Base-by-base conservation (phyloP, 30 jellyfish, hydroid and myxozoan genomes). In the Hydra vulgaris region DNA sequence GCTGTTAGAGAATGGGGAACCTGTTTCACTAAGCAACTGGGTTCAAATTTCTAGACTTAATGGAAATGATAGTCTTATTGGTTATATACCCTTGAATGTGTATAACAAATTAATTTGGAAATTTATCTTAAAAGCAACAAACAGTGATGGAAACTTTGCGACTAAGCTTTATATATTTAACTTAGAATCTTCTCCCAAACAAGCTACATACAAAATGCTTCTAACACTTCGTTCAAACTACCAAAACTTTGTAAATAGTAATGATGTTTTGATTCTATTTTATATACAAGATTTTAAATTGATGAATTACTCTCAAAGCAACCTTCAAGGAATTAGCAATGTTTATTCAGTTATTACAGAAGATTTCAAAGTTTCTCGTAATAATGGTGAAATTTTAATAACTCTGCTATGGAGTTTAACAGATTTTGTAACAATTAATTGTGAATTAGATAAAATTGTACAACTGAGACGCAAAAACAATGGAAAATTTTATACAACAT, bases 81-180 rank as follows among this genome's bases (percentile, higher is more conserved):
- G 85, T 8, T 78, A 52, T 61, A 78, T 78, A 12, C 18, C 66
- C 54, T 4, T 4, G 17, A 21, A 18, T 20, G 54, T 25, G 19
- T 55, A n/a, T 61, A n/a, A 68, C 16, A 20, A 68, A 68, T n/a
- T 68, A 23, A 20, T n/a, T 20, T 68, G 75, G 75, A 68, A 70
- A 74, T 81, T 71, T 72, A 72, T 88, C 23, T 66, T 89, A 74
- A 89, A 90, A 69, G 97, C 95, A 0, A 85, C 94, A 22, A 94
- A 85, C 22, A 61, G 78, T 26, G 85, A 70, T 40, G 94, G 93
- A 18, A 75, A 67, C 23, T 26, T 15, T 67, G 87, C 82, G 7
- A 40, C 24, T 4, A 68, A 80, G 73, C 17, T 66, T 21, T 71
- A 66, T 21, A 80, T 27, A 15, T 80, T 80, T 21, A 61, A 67